These are phyloP conservation scores for Cliona cf. orientalis DNA, from an alignment of 37 sponge, comb jelly and placozoan genomes.

Conservation along the genomic window DNA sequence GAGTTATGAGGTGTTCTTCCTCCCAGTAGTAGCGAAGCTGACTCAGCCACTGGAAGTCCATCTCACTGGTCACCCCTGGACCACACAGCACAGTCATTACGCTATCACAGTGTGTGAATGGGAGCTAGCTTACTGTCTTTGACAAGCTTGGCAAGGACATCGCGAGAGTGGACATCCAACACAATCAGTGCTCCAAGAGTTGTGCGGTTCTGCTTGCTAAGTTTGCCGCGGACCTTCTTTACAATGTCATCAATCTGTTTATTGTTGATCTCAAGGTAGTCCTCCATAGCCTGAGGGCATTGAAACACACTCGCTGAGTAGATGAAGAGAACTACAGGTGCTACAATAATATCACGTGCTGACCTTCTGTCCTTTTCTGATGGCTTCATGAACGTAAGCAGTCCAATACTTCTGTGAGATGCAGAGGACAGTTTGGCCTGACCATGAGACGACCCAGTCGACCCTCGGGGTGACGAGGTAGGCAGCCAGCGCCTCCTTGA, in stretches of 20 bases:
- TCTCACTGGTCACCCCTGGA: slow-evolving; percentile 88
- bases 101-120: neutral
- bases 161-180: slow-evolving; percentile 98
- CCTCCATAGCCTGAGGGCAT: slow-evolving; percentile 70
- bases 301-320: neutral
- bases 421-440: slow-evolving; percentile 97
- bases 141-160: slow-evolving; percentile 93
- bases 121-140: slow-evolving; percentile 65
- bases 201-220: slow-evolving; percentile 95
- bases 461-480: slow-evolving; percentile 72
- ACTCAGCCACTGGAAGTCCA: slow-evolving; percentile 98
- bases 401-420: slow-evolving; percentile 99
- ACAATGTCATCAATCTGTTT: slow-evolving; percentile 95
- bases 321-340: neutral
- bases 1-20: slow-evolving; percentile 91
- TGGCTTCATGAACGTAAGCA: slow-evolving; percentile 78
- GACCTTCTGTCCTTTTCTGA: slow-evolving; percentile 84
- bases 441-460: slow-evolving; percentile 94
- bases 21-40: slow-evolving; percentile 99
- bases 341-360: neutral
- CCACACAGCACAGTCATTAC: neutral
- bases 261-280: slow-evolving; percentile 87
- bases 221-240: slow-evolving; percentile 93
- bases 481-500: slow-evolving; percentile 65
- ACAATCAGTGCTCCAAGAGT: slow-evolving; percentile 98